Conservation (phyloP, 2,113 vertebrate genomes). For the Lichenostomus cassidix region DNA sequence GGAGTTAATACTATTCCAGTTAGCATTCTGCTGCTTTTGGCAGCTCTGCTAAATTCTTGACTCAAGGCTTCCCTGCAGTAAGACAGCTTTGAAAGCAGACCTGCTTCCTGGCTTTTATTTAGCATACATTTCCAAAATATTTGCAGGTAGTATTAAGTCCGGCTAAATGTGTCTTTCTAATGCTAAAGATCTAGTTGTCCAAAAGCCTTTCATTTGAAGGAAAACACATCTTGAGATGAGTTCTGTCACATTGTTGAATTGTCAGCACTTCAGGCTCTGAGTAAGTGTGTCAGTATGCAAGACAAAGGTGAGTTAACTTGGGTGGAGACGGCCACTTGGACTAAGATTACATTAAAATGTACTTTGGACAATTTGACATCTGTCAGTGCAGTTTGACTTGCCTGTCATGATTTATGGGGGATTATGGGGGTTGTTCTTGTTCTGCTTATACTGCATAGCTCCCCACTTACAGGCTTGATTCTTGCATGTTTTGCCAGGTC, state of each 20-base stretch:
- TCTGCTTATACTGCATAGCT: neutral
- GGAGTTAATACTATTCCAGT: neutral
- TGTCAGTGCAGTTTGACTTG: neutral
- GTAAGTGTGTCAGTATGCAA: neutral
- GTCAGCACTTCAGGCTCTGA: conserved; percentile 18
- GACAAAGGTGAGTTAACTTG: neutral
- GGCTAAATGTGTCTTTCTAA: neutral
- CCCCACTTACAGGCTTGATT: neutral
- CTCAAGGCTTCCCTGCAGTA: neutral
- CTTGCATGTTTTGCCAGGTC: conserved; percentile 71
- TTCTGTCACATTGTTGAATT: neutral
- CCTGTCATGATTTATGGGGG: neutral
- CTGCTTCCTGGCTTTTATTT: neutral
- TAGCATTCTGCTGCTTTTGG: neutral
- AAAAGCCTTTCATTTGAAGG: neutral
- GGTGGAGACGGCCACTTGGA: neutral
- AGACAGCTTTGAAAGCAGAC: neutral
- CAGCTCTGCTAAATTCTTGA: neutral
- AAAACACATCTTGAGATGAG: neutral
- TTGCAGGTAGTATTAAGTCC: neutral
- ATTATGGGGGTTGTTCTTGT: neutral
- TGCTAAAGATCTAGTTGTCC: neutral
- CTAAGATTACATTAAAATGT: neutral
- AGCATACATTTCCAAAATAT: neutral
- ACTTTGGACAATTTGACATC: neutral